Evolutionary conservation across 2,113 vertebrate genomes (phyloP), one percentile per base, ranked within the genome.

Genomic region (Nerophis lumbriciformis): DNA sequence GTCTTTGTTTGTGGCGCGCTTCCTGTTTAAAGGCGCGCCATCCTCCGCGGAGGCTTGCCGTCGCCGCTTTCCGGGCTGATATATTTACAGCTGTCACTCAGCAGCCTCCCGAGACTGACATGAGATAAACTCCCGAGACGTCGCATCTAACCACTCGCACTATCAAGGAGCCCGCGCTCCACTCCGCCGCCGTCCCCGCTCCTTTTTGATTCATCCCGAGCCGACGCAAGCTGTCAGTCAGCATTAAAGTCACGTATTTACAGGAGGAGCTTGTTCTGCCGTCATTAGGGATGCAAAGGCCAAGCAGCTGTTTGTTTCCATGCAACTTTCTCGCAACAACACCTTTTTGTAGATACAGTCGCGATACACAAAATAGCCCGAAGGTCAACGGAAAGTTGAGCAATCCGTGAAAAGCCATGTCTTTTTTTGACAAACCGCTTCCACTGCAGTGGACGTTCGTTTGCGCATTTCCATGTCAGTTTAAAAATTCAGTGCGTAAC

Each of bases 181-280:
- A 78, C 42, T 45, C 42, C 42, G 6, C 42, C 42, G 39, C 39
- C 39, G 81, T 87, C 83, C 55, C 79, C 74, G 82, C 28, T 87
- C 87, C 88, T 79, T 84, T 91, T 89, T 90, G 88, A 90, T 91
- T 85, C n/a, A 73, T 83, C 90, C 83, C 83, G 66, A 85, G 87
- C 78, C 80, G 83, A 85, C 83, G 81, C 68, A 65, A 73, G 83
- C 88, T 89, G 88, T 89, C 88, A 85, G 79, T 88, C 80, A 85
- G 80, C 75, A 87, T 91, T 82, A 85, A 71, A 78, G 75, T 83
- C 82, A 77, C 74, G 73, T 88, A 86, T 88, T 88, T 87, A 87
- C 82, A 76, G 83, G 83, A 57, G 13, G 82, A 83, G 75, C 80
- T 82, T 81, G 68, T 70, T 67, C 73, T 79, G 68, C 76, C 81